phyloP scores from a whole-genome alignment of 1,140 invertebrate genomes.

The Calliphora vicina region DNA sequence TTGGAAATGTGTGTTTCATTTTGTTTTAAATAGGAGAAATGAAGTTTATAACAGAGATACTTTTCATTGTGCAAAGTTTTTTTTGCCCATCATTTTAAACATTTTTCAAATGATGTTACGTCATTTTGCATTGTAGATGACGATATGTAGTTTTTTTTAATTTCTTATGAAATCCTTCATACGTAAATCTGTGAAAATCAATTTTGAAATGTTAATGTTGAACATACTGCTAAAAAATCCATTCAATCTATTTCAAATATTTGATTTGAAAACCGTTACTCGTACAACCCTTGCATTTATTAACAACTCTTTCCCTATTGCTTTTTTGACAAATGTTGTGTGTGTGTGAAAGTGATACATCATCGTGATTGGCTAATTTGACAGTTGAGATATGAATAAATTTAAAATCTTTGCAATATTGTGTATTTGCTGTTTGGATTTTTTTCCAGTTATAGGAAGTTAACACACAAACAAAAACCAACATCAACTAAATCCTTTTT shows the following conservation, averaged over 20 bases:
- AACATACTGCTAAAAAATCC: too few species aligned
- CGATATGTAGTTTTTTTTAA: too few species aligned
- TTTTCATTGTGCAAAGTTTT: too few species aligned
- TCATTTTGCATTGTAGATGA: too few species aligned
- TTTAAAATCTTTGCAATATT: neutral
- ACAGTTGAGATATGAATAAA: constrained; percentile 27
- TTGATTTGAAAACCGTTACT: neutral
- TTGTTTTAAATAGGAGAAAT: too few species aligned
- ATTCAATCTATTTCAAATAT: neutral
- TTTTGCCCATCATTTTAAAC: too few species aligned
- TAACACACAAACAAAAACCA: constrained; percentile 1
- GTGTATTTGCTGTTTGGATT: neutral
- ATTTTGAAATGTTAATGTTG: too few species aligned
- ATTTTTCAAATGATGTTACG: too few species aligned
- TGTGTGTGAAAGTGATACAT: constrained; percentile 27
- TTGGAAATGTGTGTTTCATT: too few species aligned
- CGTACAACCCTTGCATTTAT: neutral
- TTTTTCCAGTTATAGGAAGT: neutral
- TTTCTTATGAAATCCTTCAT: too few species aligned
- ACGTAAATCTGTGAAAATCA: too few species aligned
- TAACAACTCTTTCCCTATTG: neutral
- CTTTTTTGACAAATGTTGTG: constrained; percentile 13
- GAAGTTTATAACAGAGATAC: too few species aligned
- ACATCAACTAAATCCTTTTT: constrained; percentile 24
- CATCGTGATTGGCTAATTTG: constrained; percentile 33